Conservation (phyloP, 2,888 invertebrate species). For the Drosophila cognata region DNA sequence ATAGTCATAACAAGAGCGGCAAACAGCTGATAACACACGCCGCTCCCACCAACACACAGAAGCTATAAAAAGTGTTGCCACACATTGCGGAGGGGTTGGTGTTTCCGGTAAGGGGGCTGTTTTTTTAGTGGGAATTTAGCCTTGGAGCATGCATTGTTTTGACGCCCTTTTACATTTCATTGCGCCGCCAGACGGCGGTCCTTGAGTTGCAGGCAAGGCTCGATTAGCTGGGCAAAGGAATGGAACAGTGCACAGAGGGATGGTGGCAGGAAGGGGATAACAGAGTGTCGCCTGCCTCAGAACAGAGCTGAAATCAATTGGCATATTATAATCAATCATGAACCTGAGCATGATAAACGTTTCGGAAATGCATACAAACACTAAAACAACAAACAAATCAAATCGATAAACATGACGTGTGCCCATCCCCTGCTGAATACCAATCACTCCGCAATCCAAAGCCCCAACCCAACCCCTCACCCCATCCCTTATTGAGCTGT, state of each 20-base stretch:
- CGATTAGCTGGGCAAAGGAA: not conserved
- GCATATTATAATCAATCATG: conserved; percentile 58
- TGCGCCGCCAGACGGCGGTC: conserved; percentile 20
- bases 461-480: accelerated
- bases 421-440: not conserved
- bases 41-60: conserved; percentile 9
- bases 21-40: conserved; percentile 72
- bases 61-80: conserved; percentile 57
- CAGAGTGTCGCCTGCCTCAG: not conserved
- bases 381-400: conserved; percentile 43
- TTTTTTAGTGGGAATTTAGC: conserved; percentile 6
- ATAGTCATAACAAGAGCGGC: conserved; percentile 66
- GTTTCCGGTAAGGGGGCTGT: not conserved
- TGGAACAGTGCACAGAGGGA: not conserved
- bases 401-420: conserved; percentile 45
- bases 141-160: conserved; percentile 46
- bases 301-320: conserved; percentile 39
- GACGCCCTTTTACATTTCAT: conserved; percentile 40
- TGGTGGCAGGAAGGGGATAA: not conserved
- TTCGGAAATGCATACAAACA: conserved; percentile 48
- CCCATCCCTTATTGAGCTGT: not conserved
- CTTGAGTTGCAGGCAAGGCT: conserved; percentile 44
- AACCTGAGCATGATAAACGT: conserved; percentile 60
- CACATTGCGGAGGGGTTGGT: conserved; percentile 13
- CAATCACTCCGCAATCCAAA: not conserved